Conservation (phyloP, 2,888 invertebrate species). For the Frankliniella fusca region DNA sequence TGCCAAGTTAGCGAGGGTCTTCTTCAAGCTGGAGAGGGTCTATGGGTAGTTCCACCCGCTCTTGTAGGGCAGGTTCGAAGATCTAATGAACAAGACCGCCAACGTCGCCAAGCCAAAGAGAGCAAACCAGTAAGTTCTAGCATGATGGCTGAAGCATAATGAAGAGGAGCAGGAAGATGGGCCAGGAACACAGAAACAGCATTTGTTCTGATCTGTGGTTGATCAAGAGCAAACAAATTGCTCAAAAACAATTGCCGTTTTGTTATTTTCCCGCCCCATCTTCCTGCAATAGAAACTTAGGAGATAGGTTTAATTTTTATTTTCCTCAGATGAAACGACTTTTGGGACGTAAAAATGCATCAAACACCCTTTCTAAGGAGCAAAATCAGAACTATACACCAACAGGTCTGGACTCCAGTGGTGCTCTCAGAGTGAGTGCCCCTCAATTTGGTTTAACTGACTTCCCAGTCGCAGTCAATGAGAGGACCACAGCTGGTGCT, state of each 20-base stretch:
- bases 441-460: conserved; percentile 45
- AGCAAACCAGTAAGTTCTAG: conserved; percentile 42
- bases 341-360: conserved; percentile 40
- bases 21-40: conserved; percentile 68
- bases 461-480: conserved; percentile 47
- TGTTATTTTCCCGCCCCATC: conserved; percentile 8
- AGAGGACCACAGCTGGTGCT: conserved; percentile 50
- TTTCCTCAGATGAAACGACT: conserved; percentile 43
- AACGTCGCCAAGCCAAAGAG: conserved; percentile 40
- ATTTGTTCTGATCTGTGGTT: no score
- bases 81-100: conserved; percentile 49
- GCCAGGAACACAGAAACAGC: no score
- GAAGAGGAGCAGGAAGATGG: no score
- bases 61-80: conserved; percentile 61
- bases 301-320: conserved; percentile 29
- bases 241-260: no score
- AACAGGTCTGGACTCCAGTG: not conserved
- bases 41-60: conserved; percentile 76
- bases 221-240: no score
- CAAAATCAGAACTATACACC: not conserved
- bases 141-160: no score
- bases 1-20: conserved; percentile 80
- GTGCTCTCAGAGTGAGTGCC: conserved; percentile 43
- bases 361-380: not conserved
- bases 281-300: not conserved